Conservation (phyloP, 2,113 vertebrate species). For the Gopherus flavomarginatus region DNA sequence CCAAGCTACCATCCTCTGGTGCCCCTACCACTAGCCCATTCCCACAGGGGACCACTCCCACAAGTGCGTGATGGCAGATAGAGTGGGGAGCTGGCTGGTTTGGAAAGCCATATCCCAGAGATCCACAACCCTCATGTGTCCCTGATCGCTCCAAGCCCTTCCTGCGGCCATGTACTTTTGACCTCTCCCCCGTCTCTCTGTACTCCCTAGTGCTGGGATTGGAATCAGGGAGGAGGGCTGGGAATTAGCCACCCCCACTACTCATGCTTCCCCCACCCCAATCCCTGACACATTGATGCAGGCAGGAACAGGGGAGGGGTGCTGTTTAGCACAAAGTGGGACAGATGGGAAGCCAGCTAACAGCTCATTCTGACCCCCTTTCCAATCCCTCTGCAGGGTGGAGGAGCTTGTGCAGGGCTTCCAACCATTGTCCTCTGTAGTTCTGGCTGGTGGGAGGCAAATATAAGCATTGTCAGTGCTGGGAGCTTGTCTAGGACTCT, state of each 20-base stretch:
- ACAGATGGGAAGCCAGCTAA: neutral
- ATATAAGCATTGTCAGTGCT: neutral
- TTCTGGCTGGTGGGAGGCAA: neutral
- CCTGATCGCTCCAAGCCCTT: neutral
- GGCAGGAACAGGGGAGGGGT: neutral
- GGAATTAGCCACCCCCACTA: neutral
- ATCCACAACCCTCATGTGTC: neutral
- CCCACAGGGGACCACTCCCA: neutral
- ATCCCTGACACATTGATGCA: neutral
- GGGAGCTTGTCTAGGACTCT: neutral
- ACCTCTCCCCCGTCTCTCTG: neutral
- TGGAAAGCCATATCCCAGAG: neutral
- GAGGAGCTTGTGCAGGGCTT: neutral
- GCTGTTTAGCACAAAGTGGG: neutral
- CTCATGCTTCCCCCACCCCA: neutral
- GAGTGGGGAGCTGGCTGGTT: neutral
- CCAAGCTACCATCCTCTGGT: neutral
- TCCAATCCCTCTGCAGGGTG: neutral
- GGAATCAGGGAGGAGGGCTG: neutral
- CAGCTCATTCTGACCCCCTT: neutral
- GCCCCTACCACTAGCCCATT: neutral
- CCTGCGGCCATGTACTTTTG: neutral
- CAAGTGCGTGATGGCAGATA: neutral
- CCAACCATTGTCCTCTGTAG: neutral
- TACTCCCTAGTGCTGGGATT: neutral